A percentile compares a stretch with the other conserved stretches of the same genome.
These are phyloP conservation scores for Orussus abietinus DNA, from an alignment of 1,140 invertebrate genomes.

Conservation along the genomic window DNA sequence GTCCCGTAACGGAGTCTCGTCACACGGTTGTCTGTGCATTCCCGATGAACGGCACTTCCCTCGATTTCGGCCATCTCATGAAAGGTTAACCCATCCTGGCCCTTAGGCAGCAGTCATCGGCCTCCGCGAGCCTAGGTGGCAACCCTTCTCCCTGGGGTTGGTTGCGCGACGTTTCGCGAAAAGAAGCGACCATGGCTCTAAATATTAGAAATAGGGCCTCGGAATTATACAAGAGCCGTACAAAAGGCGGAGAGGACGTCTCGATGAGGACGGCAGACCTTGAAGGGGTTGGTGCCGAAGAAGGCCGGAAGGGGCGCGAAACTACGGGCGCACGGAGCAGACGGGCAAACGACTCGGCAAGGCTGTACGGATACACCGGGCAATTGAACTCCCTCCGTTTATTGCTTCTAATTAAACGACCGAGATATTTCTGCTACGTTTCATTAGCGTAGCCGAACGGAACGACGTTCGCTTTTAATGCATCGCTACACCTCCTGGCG, in stretches of 20 bases:
- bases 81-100: constrained; percentile 48
- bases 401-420: constrained; percentile 53
- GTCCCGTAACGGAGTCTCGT: constrained; percentile 47
- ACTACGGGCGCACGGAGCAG: constrained; percentile 21
- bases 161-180: constrained; percentile 28
- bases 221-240: constrained; percentile 35
- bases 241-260: background rate
- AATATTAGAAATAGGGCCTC: constrained; percentile 37
- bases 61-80: constrained; percentile 38
- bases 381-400: constrained; percentile 52
- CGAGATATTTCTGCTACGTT: constrained; percentile 51
- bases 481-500: constrained; percentile 21
- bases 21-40: constrained; percentile 50
- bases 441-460: constrained; percentile 46
- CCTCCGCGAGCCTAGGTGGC: no score
- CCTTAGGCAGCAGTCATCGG: no score
- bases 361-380: constrained; percentile 37
- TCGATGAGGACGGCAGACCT: constrained; percentile 19
- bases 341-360: constrained; percentile 33
- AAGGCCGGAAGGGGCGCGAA: constrained; percentile 17
- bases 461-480: constrained; percentile 32
- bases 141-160: no score
- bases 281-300: constrained; percentile 10
- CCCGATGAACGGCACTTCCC: constrained; percentile 29
- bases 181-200: constrained; percentile 25